These are phyloP conservation scores for Anaspis maculata DNA, from an alignment of 2,888 invertebrate species.

Conservation along the genomic window DNA sequence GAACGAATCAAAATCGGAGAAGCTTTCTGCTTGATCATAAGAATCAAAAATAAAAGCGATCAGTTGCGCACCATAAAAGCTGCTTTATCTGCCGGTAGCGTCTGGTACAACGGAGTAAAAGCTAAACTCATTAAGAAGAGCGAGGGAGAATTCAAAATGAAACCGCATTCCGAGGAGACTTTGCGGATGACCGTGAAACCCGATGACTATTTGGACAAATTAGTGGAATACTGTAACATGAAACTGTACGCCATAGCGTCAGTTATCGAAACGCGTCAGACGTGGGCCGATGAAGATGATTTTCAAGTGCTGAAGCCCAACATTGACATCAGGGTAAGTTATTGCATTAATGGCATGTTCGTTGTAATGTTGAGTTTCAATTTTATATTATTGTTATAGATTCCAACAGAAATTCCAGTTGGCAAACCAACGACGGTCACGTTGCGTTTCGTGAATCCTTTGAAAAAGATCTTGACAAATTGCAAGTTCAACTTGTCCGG, in stretches of 20 bases:
- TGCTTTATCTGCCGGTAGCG: constrained; percentile 57
- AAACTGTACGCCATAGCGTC: constrained; percentile 70
- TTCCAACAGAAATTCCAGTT: constrained; percentile 52
- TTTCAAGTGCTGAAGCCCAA: constrained; percentile 69
- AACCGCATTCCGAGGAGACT: constrained; percentile 49
- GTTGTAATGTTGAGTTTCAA: constrained; percentile 4
- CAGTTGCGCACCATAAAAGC: constrained; percentile 58
- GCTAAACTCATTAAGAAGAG: constrained; percentile 62
- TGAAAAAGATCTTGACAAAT: constrained; percentile 53
- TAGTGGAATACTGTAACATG: constrained; percentile 74
- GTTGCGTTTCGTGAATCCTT: constrained; percentile 62
- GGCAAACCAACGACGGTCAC: constrained; percentile 48
- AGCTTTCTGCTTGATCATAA: constrained; percentile 57
- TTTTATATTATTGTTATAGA: too few relatives aligned
- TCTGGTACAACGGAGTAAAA: constrained; percentile 70
- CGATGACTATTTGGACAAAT: constrained; percentile 66
- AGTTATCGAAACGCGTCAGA: constrained; percentile 73
- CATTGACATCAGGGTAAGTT: constrained; percentile 56
- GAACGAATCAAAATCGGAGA: constrained; percentile 64
- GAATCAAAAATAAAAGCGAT: constrained; percentile 54
- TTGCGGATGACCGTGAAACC: constrained; percentile 50
- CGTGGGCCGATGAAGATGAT: constrained; percentile 77
- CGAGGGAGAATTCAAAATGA: constrained; percentile 55
- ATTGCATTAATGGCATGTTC: constrained; percentile 3
- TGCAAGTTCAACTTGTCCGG: constrained; percentile 66